phyloP scores from a whole-genome alignment of 2,888 invertebrate species.

The Silvanus unidentatus region DNA sequence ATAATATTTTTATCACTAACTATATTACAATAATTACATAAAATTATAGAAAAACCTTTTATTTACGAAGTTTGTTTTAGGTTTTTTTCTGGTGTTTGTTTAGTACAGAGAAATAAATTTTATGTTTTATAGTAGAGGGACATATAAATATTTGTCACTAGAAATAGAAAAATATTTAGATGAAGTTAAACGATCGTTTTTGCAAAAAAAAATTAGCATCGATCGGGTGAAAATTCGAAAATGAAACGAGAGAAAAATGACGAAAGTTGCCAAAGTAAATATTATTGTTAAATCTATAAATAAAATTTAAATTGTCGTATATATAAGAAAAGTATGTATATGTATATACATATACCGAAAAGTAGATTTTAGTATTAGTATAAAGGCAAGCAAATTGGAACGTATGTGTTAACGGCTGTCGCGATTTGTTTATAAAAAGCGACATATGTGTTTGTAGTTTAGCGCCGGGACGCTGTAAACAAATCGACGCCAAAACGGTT shows the following conservation, averaged over 20 bases:
- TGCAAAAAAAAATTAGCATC: conserved; percentile 18
- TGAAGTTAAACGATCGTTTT: conserved; percentile 22
- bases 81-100: neutral
- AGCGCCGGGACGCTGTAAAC: conserved; percentile 48
- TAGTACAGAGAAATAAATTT: neutral
- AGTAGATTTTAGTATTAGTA: neutral
- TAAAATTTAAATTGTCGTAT: conserved; percentile 35
- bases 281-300: conserved; percentile 39
- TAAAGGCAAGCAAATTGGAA: conserved; percentile 28
- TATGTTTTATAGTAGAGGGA: neutral
- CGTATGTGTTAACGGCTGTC: conserved; percentile 39
- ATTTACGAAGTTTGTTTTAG: neutral
- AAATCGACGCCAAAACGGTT: conserved; percentile 50
- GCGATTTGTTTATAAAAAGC: conserved; percentile 42
- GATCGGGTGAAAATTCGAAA: too few species aligned
- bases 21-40: neutral
- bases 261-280: conserved; percentile 35
- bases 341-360: neutral
- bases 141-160: too few species aligned
- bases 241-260: conserved; percentile 16
- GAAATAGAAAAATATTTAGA: conserved; percentile 21
- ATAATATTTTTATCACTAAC: conserved; percentile 3
- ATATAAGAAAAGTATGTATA: conserved; percentile 30
- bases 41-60: too few species aligned
- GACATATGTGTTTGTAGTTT: conserved; percentile 40